A percentile compares a stretch with the other conserved stretches of the same genome.
These are phyloP conservation scores for Carollia perspicillata DNA, from an alignment of 2,113 vertebrate species.

Conservation along the genomic window DNA sequence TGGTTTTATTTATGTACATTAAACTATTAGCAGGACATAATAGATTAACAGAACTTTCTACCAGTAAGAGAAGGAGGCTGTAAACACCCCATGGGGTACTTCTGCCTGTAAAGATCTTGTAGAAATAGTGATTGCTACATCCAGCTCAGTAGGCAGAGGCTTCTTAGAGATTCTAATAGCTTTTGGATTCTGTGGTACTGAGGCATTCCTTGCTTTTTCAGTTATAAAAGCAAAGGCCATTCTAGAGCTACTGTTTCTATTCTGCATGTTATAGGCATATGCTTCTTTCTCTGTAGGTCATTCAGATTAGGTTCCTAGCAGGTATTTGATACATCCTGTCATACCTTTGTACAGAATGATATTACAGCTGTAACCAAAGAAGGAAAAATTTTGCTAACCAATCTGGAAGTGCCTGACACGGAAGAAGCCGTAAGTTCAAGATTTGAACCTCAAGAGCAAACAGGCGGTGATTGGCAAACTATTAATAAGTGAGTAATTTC, in stretches of 20 bases:
- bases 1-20: neutral
- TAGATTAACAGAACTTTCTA: neutral
- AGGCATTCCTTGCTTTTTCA: neutral
- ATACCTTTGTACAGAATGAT: conserved; percentile 85
- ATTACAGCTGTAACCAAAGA: conserved; percentile 93
- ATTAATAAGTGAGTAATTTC: conserved; percentile 88
- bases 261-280: neutral
- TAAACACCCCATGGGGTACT: neutral
- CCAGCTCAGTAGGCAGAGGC: neutral
- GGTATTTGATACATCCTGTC: neutral
- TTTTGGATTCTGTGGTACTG: neutral
- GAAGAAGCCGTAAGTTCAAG: conserved; percentile 70
- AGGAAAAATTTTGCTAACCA: conserved; percentile 90
- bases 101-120: neutral
- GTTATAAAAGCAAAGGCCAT: neutral
- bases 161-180: neutral
- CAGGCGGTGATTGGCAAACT: conserved; percentile 91
- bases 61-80: neutral
- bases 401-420: conserved; percentile 84
- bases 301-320: neutral
- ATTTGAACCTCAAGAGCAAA: conserved; percentile 82
- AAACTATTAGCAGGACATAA: neutral
- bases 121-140: neutral
- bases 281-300: neutral
- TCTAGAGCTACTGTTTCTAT: neutral